Evolutionary conservation across 2,888 invertebrate genomes (phyloP).

Genomic region (Eumerus sabulonum): DNA sequence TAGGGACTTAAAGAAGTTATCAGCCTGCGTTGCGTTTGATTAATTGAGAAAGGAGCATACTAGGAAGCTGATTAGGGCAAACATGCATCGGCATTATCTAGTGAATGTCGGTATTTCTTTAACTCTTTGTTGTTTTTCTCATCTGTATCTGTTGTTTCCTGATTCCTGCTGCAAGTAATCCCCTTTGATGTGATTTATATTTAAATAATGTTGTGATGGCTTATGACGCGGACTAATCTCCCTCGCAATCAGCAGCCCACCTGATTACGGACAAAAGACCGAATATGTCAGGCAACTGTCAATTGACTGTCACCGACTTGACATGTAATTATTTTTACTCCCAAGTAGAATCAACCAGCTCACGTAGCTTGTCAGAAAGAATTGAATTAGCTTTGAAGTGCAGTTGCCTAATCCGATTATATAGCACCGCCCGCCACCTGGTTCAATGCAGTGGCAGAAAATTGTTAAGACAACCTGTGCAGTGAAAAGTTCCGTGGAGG

Average conservation of each 20-base stretch:
- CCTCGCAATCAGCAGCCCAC: constrained; percentile 51
- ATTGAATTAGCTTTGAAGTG: constrained; percentile 61
- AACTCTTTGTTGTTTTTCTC: no score
- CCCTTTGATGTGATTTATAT: constrained; percentile 56
- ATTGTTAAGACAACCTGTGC: constrained; percentile 31
- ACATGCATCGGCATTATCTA: constrained; percentile 1
- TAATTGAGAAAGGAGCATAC: constrained; percentile 48
- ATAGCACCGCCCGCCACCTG: constrained; percentile 4
- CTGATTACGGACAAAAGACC: constrained; percentile 11
- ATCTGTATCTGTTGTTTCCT: background rate
- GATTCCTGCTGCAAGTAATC: background rate
- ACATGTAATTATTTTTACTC: constrained; percentile 62
- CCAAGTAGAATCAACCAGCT: constrained; percentile 57
- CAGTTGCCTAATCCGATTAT: constrained; percentile 65
- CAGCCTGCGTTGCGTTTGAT: constrained; percentile 42
- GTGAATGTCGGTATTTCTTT: no score
- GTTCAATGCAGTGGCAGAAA: constrained; percentile 61
- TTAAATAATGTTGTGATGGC: constrained; percentile 56
- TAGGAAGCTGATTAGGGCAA: constrained; percentile 21
- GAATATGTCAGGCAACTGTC: constrained; percentile 51
- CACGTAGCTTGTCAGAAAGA: constrained; percentile 60
- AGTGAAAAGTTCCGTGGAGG: no score
- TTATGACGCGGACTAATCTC: constrained; percentile 58
- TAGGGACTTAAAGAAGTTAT: constrained; percentile 40
- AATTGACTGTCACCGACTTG: constrained; percentile 53